These are phyloP conservation scores for Oreocharis arfaki DNA, from an alignment of 2,113 vertebrate genomes.

Conservation along the genomic window DNA sequence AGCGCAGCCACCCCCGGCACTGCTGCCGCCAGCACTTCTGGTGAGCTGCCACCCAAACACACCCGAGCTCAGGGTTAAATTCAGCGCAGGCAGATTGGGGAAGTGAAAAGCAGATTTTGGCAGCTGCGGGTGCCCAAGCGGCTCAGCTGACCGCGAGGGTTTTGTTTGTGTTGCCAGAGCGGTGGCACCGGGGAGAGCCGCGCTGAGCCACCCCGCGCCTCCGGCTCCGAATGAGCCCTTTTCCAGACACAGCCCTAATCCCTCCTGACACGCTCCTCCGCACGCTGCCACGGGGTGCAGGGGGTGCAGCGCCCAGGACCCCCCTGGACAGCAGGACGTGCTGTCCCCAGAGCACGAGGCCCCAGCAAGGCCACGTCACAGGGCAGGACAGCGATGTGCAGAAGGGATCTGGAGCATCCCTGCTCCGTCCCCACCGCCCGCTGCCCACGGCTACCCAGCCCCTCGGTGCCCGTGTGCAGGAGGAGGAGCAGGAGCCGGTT, in stretches of 20 bases:
- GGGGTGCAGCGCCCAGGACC: fast-evolving
- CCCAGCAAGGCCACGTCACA: fast-evolving
- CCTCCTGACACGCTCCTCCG: neutral
- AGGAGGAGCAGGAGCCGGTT: neutral
- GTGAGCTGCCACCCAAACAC: neutral
- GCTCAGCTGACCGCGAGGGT: neutral
- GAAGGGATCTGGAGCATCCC: neutral
- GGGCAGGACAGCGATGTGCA: neutral
- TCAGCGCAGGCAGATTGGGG: neutral
- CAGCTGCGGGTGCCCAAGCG: neutral
- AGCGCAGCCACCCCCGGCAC: fast-evolving
- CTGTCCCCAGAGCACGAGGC: neutral
- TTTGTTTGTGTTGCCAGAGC: neutral
- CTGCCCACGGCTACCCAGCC: fast-evolving
- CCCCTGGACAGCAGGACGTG: neutral
- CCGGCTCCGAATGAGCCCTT: neutral
- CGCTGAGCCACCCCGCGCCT: neutral
- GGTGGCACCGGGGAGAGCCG: neutral
- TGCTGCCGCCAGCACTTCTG: neutral
- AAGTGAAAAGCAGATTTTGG: neutral
- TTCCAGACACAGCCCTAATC: neutral
- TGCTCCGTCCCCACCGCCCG: fast-evolving
- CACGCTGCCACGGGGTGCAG: neutral
- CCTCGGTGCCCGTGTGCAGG: fast-evolving
- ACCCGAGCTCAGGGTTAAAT: neutral